Conservation (phyloP, 2,113 vertebrate genomes). For the Protobothrops flavoviridis region DNA sequence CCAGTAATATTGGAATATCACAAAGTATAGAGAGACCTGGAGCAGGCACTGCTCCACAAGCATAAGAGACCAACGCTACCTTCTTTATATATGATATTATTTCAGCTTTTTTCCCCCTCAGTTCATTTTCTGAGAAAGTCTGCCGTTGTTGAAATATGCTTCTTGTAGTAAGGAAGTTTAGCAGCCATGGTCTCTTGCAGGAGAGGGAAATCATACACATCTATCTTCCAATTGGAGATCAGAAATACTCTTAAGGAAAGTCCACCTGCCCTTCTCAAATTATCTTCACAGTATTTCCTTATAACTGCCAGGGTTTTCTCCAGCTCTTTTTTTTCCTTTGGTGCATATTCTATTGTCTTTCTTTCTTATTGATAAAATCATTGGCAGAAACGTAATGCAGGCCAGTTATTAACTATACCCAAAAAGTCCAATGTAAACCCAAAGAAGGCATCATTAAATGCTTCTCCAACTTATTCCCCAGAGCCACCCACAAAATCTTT, state of each 20-base stretch:
- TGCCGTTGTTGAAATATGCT: constrained; percentile 32
- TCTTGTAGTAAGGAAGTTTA: constrained; percentile 39
- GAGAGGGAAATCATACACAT: constrained; percentile 51
- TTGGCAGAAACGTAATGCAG: background rate
- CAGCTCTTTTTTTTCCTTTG: no score
- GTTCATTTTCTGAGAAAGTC: background rate
- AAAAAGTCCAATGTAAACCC: background rate
- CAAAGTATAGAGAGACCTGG: background rate
- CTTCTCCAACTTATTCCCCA: background rate
- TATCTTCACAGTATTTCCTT: constrained; percentile 33
- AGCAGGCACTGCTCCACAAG: background rate
- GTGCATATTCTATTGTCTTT: no score
- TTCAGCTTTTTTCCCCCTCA: constrained; percentile 27
- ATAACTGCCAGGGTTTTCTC: constrained; percentile 3
- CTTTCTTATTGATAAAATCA: no score
- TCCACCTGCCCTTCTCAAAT: constrained; percentile 17
- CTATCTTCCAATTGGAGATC: constrained; percentile 39
- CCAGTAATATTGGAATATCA: background rate
- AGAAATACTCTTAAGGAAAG: constrained; percentile 46
- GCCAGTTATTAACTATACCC: background rate
- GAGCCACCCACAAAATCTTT: background rate
- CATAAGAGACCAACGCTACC: background rate
- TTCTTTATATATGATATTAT: background rate
- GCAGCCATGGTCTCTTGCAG: constrained; percentile 25
- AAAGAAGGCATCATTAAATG: background rate